A percentile compares a stretch with the other conserved stretches of the same genome.
phyloP scores from a whole-genome alignment of 2,888 invertebrate genomes.

The Agonopterix arenella region DNA sequence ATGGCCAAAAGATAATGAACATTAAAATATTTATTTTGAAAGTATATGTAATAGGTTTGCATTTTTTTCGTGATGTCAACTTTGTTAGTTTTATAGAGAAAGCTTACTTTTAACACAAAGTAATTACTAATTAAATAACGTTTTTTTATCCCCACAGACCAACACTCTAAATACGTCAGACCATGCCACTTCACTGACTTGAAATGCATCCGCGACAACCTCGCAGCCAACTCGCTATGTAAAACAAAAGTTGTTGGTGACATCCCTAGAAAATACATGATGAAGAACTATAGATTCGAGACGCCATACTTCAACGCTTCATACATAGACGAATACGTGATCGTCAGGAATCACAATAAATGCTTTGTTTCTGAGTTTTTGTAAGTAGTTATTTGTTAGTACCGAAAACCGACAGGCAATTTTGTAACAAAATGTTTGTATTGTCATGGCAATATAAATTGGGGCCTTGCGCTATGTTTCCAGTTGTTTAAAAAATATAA shows the following conservation, averaged over 20 bases:
- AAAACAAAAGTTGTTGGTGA: slow-evolving; percentile 22
- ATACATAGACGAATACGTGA: slow-evolving; percentile 36
- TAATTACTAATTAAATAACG: no score
- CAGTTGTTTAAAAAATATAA: no score
- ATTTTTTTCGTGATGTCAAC: no score
- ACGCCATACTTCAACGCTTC: slow-evolving; percentile 50
- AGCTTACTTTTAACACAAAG: no score
- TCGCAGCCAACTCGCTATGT: slow-evolving; percentile 44
- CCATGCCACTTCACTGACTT: slow-evolving; percentile 35
- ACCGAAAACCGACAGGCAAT: no score
- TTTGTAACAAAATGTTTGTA: no score
- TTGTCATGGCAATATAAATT: no score
- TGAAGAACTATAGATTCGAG: slow-evolving; percentile 29
- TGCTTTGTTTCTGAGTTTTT: slow-evolving; percentile 49
- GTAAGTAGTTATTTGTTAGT: slow-evolving; percentile 33
- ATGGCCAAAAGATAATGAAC: no score
- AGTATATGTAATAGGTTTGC: no score
- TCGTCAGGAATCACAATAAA: slow-evolving; percentile 38
- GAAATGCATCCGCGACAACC: slow-evolving; percentile 37
- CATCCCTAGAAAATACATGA: slow-evolving; percentile 23
- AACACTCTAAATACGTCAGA: slow-evolving; percentile 16
- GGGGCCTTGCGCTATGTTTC: no score
- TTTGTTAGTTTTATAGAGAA: no score
- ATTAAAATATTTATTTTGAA: no score
- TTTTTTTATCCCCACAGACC: background rate